Percentiles rank a stretch among this genome's conserved stretches.
Conservation (phyloP, 1,140 invertebrate species). For the Leptopilina clavipes region DNA sequence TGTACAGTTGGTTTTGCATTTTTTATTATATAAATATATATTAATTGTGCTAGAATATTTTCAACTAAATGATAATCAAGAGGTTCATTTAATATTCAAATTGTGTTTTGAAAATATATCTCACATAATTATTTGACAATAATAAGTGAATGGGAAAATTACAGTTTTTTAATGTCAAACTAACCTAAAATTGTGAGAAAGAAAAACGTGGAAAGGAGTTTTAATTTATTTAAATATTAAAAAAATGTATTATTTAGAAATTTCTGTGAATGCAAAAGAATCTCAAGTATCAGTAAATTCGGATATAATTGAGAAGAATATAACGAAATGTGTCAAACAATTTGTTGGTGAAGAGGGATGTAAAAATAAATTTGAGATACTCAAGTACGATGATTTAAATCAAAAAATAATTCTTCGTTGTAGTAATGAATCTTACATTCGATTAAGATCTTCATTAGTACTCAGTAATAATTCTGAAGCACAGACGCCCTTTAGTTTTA, state of each 20-base stretch:
- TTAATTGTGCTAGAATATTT: too few relatives aligned
- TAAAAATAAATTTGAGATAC: not conserved
- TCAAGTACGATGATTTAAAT: not conserved
- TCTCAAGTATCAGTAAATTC: not conserved
- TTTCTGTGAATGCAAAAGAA: not conserved
- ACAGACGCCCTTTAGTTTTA: not conserved
- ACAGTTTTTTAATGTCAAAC: not conserved
- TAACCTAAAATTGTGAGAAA: not conserved
- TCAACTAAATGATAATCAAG: too few relatives aligned
- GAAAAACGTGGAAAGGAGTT: too few relatives aligned
- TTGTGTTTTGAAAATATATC: too few relatives aligned
- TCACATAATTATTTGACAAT: too few relatives aligned
- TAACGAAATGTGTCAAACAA: not conserved
- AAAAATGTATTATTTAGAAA: slow-evolving; percentile 15
- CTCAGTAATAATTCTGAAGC: not conserved
- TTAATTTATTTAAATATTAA: not conserved
- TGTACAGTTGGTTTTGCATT: too few relatives aligned
- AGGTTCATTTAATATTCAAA: too few relatives aligned
- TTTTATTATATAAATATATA: too few relatives aligned
- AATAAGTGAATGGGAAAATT: too few relatives aligned
- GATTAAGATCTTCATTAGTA: slow-evolving; percentile 7
- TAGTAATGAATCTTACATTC: slow-evolving; percentile 6
- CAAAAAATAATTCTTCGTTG: not conserved
- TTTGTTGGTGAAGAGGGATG: not conserved
- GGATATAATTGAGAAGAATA: not conserved